A percentile compares a stretch with the other conserved stretches of the same genome.
These are phyloP conservation scores for Phylloscopus collybita DNA, from an alignment of 2,797 vertebrate species.

Conservation along the genomic window DNA sequence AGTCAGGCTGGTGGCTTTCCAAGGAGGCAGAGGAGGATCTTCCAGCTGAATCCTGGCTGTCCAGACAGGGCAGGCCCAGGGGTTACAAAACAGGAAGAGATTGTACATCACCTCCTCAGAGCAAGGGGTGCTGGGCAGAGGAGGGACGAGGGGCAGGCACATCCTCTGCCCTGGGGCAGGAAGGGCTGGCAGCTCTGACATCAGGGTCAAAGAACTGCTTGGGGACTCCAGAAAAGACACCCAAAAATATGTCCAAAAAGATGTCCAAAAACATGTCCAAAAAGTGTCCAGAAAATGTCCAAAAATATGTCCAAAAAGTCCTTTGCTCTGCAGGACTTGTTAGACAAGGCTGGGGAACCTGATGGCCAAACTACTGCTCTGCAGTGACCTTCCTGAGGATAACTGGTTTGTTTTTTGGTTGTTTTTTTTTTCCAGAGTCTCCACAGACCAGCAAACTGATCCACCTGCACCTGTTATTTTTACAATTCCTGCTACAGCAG, in stretches of 20 bases:
- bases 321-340: neutral
- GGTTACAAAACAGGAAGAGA: neutral
- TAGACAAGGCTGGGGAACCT: neutral
- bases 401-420: neutral
- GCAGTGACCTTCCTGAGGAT: neutral
- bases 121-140: rapidly evolving
- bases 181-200: neutral
- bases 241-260: neutral
- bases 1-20: conserved; percentile 44
- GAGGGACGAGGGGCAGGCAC: neutral
- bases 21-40: conserved; percentile 24
- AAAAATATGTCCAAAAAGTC: neutral
- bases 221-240: neutral
- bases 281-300: neutral
- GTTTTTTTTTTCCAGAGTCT: neutral
- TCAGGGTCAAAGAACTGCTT: neutral
- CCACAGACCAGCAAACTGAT: neutral
- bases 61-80: neutral
- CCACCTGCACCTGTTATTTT: rapidly evolving
- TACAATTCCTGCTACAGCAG: rapidly evolving
- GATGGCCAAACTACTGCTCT: neutral
- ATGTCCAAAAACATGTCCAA: no score
- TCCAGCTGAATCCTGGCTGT: neutral
- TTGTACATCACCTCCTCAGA: neutral
- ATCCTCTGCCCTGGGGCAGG: neutral